Evolutionary conservation across 1,140 invertebrate genomes (phyloP).

Genomic region (Babylonia areolata): DNA sequence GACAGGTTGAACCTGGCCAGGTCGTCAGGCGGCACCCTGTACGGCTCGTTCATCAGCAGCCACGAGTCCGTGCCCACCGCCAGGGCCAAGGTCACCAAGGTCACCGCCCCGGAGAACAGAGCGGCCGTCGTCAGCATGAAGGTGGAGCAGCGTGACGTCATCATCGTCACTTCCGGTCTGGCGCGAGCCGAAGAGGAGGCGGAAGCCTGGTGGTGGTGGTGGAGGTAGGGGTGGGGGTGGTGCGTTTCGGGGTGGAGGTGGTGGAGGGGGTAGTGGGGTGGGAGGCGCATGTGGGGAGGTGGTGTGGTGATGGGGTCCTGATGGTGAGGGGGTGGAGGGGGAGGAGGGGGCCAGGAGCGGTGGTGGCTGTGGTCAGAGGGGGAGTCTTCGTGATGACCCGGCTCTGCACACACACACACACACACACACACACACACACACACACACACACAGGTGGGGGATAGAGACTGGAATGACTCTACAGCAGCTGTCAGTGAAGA

Average conservation of each 20-base stretch:
- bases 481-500: too few species aligned
- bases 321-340: too few species aligned
- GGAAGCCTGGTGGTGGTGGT: not conserved
- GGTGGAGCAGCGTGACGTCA: conserved; percentile 3
- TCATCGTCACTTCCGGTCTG: not conserved
- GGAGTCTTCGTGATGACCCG: too few species aligned
- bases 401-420: too few species aligned
- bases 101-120: conserved; percentile 51
- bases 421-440: too few species aligned
- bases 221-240: not conserved
- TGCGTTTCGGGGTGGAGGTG: conserved; percentile 1
- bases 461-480: too few species aligned
- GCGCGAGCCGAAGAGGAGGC: not conserved
- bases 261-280: not conserved
- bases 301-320: too few species aligned
- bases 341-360: too few species aligned
- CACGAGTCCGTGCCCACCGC: conserved; percentile 64
- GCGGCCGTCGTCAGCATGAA: conserved; percentile 46
- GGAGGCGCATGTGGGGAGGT: not conserved
- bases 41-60: conserved; percentile 58
- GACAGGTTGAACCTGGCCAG: conserved; percentile 36
- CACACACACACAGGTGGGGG: too few species aligned
- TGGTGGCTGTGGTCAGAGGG: too few species aligned
- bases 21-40: conserved; percentile 14
- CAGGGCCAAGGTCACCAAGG: conserved; percentile 52